Conservation (phyloP, 1,140 invertebrate genomes). For the Lasioglossum baleicum region DNA sequence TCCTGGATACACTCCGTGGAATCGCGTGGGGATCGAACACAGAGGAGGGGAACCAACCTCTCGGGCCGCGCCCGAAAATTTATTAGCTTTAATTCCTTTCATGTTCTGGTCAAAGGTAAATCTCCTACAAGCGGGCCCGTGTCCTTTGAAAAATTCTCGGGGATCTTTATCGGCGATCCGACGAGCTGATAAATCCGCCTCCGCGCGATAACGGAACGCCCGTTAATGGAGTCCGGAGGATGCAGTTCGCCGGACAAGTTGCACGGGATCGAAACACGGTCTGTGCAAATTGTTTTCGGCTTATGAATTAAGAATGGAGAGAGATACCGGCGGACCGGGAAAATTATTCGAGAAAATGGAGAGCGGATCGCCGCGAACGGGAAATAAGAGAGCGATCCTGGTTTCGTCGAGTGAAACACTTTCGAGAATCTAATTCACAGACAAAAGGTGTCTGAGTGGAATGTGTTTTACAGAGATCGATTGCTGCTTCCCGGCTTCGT, state of each 20-base stretch:
- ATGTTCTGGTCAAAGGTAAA: conserved; percentile 56
- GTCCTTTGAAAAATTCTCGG: conserved; percentile 19
- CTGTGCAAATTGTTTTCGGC: too few relatives aligned
- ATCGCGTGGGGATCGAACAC: conserved; percentile 29
- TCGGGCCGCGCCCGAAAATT: conserved; percentile 40
- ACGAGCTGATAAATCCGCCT: neutral
- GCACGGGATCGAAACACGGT: too few relatives aligned
- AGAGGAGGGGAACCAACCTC: neutral
- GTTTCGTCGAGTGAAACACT: too few relatives aligned
- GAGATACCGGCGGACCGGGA: too few relatives aligned
- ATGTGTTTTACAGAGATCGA: too few relatives aligned
- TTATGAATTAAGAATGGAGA: too few relatives aligned
- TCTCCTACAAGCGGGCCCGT: conserved; percentile 17
- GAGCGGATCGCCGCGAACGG: too few relatives aligned
- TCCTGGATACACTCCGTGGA: conserved; percentile 36
- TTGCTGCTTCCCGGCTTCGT: too few relatives aligned
- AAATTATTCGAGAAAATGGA: too few relatives aligned
- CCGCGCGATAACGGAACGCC: neutral
- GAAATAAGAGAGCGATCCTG: too few relatives aligned
- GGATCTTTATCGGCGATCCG: neutral
- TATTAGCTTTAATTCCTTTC: conserved; percentile 63
- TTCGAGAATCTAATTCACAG: too few relatives aligned
- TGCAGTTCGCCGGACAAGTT: neutral
- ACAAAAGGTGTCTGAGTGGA: too few relatives aligned
- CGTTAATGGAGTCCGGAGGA: neutral